Conservation (phyloP, 2,888 invertebrate species). For the Unio pictorum region DNA sequence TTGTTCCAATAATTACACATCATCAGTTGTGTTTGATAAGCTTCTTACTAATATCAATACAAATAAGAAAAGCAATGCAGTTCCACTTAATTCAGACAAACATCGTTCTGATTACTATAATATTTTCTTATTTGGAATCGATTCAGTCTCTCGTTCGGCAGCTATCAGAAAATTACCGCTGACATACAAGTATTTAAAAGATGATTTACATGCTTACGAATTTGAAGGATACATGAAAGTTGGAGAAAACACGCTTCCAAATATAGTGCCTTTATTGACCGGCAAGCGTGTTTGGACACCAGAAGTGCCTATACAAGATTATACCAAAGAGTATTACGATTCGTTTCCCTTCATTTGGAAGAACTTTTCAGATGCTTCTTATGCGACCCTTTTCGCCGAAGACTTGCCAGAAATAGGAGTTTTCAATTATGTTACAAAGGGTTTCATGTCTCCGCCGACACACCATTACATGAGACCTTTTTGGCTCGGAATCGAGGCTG, state of each 20-base stretch:
- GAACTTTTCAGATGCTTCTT: slow-evolving; percentile 25
- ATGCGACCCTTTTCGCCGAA: slow-evolving; percentile 31
- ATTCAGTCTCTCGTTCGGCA: slow-evolving; percentile 38
- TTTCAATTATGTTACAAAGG: slow-evolving; percentile 33
- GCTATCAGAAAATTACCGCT: slow-evolving; percentile 38
- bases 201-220: slow-evolving; percentile 25
- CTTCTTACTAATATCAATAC: too few species aligned
- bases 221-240: slow-evolving; percentile 43
- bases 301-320: slow-evolving; percentile 18
- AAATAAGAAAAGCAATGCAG: too few species aligned
- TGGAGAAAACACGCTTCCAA: slow-evolving; percentile 41
- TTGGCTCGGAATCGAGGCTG: slow-evolving; percentile 21
- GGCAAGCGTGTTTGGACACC: slow-evolving; percentile 24
- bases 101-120: slow-evolving; percentile 11
- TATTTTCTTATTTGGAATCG: slow-evolving; percentile 37
- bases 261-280: slow-evolving; percentile 29
- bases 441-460: slow-evolving; percentile 30
- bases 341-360: slow-evolving; percentile 36
- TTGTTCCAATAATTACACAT: neutral
- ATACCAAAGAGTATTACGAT: slow-evolving; percentile 22
- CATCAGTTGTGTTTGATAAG: neutral
- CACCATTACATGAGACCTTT: slow-evolving; percentile 41
- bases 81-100: neutral
- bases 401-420: slow-evolving; percentile 23
- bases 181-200: slow-evolving; percentile 29